phyloP scores from a whole-genome alignment of 2,113 vertebrate genomes.

The Psettodes erumei region DNA sequence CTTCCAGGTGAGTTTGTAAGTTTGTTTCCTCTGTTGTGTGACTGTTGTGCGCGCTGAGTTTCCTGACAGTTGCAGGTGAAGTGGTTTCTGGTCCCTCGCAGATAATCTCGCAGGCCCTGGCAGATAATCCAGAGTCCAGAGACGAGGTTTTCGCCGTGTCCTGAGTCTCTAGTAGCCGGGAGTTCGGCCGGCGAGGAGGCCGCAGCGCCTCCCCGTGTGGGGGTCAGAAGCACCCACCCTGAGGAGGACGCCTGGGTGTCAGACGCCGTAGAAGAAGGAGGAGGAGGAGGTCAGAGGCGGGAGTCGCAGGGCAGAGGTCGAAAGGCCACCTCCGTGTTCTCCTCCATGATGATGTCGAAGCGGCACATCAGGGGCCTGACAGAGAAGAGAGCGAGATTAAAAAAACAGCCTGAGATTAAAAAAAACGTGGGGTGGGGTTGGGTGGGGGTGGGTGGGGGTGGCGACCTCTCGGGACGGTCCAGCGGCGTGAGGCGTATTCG shows the following conservation, averaged over 20 bases:
- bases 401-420: too few relatives aligned
- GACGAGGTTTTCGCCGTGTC: too few relatives aligned
- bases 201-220: background rate
- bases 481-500: slow-evolving; percentile 86
- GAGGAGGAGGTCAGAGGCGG: slow-evolving; percentile 40
- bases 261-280: background rate
- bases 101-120: too few relatives aligned
- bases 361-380: slow-evolving; percentile 88
- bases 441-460: too few relatives aligned
- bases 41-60: background rate
- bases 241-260: background rate
- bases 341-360: slow-evolving; percentile 88
- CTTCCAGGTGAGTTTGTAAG: too few relatives aligned
- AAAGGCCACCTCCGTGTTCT: slow-evolving; percentile 86
- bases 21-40: background rate
- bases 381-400: background rate
- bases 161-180: too few relatives aligned
- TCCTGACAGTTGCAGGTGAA: background rate
- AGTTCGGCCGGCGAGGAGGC: background rate
- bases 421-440: too few relatives aligned
- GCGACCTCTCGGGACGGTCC: slow-evolving; percentile 85
- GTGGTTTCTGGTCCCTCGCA: background rate
- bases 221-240: slow-evolving; percentile 2
- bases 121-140: too few relatives aligned
- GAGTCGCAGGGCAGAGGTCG: slow-evolving; percentile 84